Evolutionary conservation across 2,113 vertebrate genomes (phyloP).

Genomic region (Pomatorhinus ruficollis): DNA sequence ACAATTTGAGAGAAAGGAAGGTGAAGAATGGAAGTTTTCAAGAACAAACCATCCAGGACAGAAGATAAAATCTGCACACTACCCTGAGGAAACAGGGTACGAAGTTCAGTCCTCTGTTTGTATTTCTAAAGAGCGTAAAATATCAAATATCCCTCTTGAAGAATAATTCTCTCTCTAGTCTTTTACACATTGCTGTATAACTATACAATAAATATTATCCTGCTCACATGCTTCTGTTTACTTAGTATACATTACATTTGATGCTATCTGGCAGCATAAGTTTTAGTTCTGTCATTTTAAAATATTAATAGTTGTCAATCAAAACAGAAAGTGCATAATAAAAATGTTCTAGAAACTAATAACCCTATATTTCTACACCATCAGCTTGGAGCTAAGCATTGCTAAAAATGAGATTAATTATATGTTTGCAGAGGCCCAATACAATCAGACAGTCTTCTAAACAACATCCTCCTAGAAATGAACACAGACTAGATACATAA

Average conservation of each 20-base stretch:
- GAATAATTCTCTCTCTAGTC: not conserved
- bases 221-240: constrained; percentile 77
- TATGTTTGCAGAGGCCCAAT: constrained; percentile 36
- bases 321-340: constrained; percentile 73
- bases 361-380: constrained; percentile 78
- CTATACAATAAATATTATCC: constrained; percentile 73
- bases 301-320: constrained; percentile 90
- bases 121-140: not conserved
- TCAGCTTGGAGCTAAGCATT: constrained; percentile 78
- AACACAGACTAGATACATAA: not conserved
- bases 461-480: not conserved
- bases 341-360: constrained; percentile 80
- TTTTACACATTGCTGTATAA: constrained; percentile 58
- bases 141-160: constrained; percentile 27
- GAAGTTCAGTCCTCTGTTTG: not conserved
- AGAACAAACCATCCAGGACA: not conserved
- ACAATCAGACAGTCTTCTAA: constrained; percentile 31
- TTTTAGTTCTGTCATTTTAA: constrained; percentile 79
- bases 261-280: constrained; percentile 80
- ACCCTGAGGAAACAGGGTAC: not conserved
- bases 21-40: not conserved
- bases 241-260: constrained; percentile 80
- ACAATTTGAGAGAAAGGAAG: not conserved
- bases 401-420: constrained; percentile 69
- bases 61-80: not conserved